Percentiles rank a stretch among this genome's conserved stretches.
phyloP scores from a whole-genome alignment of 2,888 invertebrate genomes.

The Psococerastis gibbosa region DNA sequence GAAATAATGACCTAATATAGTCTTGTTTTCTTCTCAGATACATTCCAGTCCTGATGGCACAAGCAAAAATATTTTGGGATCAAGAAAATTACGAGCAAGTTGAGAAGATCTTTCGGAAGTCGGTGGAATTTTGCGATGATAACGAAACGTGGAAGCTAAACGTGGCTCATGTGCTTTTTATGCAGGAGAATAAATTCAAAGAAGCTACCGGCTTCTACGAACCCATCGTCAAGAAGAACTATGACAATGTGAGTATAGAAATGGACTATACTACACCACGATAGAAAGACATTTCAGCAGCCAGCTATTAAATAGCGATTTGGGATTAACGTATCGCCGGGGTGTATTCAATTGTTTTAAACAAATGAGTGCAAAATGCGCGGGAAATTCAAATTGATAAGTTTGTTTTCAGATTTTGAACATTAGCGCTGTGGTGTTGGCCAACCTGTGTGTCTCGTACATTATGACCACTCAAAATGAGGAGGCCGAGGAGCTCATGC shows the following conservation, averaged over 20 bases:
- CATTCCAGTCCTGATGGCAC: slow-evolving; percentile 96
- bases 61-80: slow-evolving; percentile 98
- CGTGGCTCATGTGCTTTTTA: slow-evolving; percentile 95
- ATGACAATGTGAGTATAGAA: slow-evolving; percentile 45
- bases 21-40: slow-evolving; percentile 36
- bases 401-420: slow-evolving; percentile 50
- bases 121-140: slow-evolving; percentile 94
- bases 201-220: slow-evolving; percentile 97
- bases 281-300: too few relatives aligned
- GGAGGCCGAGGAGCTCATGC: slow-evolving; percentile 96
- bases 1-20: slow-evolving; percentile 17
- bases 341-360: too few relatives aligned
- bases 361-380: too few relatives aligned
- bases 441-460: slow-evolving; percentile 95
- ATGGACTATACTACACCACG: neutral
- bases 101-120: slow-evolving; percentile 90
- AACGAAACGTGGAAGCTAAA: slow-evolving; percentile 95
- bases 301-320: too few relatives aligned
- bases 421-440: slow-evolving; percentile 93
- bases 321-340: too few relatives aligned
- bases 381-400: too few relatives aligned
- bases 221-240: slow-evolving; percentile 88
- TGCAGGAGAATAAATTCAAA: slow-evolving; percentile 98
- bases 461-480: slow-evolving; percentile 98
- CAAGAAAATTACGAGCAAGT: slow-evolving; percentile 89